Percentiles rank a stretch among this genome's conserved stretches.
These are phyloP conservation scores for Agrypnus murinus DNA, from an alignment of 2,888 invertebrate genomes.

Conservation along the genomic window DNA sequence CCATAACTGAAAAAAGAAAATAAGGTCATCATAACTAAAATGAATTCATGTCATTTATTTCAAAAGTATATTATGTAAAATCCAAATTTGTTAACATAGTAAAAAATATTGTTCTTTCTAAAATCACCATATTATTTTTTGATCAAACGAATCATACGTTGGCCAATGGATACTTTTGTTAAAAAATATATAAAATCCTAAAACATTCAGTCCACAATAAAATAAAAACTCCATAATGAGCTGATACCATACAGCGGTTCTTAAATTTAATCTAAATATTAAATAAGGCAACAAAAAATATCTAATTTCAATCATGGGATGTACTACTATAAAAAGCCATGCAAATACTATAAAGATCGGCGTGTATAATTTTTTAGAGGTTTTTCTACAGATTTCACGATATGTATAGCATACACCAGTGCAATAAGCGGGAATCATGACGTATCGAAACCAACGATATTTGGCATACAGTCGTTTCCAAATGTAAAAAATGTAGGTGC, in stretches of 20 bases:
- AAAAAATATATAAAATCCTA: slow-evolving; percentile 85
- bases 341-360: slow-evolving; percentile 78
- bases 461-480: too few relatives aligned
- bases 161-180: slow-evolving; percentile 87
- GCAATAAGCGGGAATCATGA: slow-evolving; percentile 83
- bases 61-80: too few relatives aligned
- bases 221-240: slow-evolving; percentile 79
- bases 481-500: too few relatives aligned
- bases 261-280: slow-evolving; percentile 82
- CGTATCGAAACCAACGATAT: slow-evolving; percentile 79
- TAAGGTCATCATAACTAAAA: too few relatives aligned
- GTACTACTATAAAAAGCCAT: slow-evolving; percentile 81
- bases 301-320: slow-evolving; percentile 92
- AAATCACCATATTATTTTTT: slow-evolving; percentile 91
- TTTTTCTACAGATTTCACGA: slow-evolving; percentile 72
- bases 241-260: slow-evolving; percentile 71
- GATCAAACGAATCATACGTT: slow-evolving; percentile 78
- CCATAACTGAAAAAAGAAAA: too few relatives aligned
- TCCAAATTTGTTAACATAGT: too few relatives aligned
- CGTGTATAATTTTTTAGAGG: slow-evolving; percentile 74
- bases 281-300: slow-evolving; percentile 96
- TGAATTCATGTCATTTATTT: too few relatives aligned
- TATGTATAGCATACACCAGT: slow-evolving; percentile 77
- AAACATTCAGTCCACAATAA: slow-evolving; percentile 79
- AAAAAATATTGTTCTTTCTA: too few relatives aligned